phyloP scores from a whole-genome alignment of 1,140 invertebrate genomes.

The Drosophila hydei region DNA sequence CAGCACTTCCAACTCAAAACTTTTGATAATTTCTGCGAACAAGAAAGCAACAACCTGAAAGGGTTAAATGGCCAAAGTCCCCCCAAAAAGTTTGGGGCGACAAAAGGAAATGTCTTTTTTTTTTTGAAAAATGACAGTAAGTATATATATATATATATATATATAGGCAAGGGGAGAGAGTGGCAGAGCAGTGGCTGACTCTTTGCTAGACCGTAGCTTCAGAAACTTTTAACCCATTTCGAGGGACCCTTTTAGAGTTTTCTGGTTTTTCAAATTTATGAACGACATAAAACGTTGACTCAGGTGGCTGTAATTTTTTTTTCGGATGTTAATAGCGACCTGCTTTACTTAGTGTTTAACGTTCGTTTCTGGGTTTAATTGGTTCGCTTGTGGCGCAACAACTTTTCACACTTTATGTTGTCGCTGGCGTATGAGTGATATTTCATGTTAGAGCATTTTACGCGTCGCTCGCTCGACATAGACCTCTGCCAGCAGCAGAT shows the following conservation, averaged over 20 bases:
- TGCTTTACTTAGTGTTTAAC: slow-evolving; percentile 25
- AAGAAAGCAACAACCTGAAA: slow-evolving; percentile 42
- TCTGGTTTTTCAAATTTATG: slow-evolving; percentile 59
- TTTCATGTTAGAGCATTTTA: slow-evolving; percentile 66
- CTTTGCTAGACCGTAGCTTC: slow-evolving; percentile 7
- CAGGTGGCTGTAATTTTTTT: slow-evolving; percentile 69
- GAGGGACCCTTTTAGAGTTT: slow-evolving; percentile 34
- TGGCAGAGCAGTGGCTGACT: slow-evolving; percentile 5
- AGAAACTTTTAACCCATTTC: slow-evolving; percentile 47
- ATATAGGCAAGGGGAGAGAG: too few relatives aligned
- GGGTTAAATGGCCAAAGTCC: slow-evolving; percentile 22
- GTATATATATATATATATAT: too few relatives aligned
- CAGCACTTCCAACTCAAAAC: slow-evolving; percentile 75
- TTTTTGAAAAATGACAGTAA: slow-evolving; percentile 37
- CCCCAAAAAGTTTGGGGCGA: slow-evolving; percentile 3
- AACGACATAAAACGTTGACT: slow-evolving; percentile 73
- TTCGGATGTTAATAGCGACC: slow-evolving; percentile 33
- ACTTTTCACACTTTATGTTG: slow-evolving; percentile 23
- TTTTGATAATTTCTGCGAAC: slow-evolving; percentile 71
- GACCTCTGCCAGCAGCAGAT: slow-evolving; percentile 37
- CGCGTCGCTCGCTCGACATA: slow-evolving; percentile 18
- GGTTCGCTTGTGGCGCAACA: slow-evolving; percentile 30
- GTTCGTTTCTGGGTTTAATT: slow-evolving; percentile 60
- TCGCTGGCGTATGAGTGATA: slow-evolving; percentile 72
- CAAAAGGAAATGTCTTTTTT: slow-evolving; percentile 21